A percentile compares a stretch with the other conserved stretches of the same genome.
Evolutionary conservation across 2,113 vertebrate species (phyloP).

Genomic region (Equus przewalskii): DNA sequence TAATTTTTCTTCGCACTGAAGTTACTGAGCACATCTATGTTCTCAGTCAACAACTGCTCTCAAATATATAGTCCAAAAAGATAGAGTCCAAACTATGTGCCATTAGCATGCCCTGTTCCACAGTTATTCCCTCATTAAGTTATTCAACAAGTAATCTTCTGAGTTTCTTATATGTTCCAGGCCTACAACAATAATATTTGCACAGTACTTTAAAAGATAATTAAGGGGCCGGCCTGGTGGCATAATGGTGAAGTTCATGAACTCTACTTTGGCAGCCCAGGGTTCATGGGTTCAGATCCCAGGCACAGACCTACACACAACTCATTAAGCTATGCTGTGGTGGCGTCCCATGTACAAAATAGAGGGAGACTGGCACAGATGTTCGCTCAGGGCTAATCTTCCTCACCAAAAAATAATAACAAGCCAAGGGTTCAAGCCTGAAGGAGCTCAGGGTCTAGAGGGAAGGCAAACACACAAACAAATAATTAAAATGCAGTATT

Average conservation of each 20-base stretch:
- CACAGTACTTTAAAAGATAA: slow-evolving; percentile 53
- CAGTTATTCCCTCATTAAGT: background rate
- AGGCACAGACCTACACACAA: too few species aligned
- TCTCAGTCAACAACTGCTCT: slow-evolving; percentile 50
- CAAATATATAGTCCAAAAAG: slow-evolving; percentile 31
- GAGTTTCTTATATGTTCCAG: background rate
- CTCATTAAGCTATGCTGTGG: too few species aligned
- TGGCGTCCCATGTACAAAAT: too few species aligned
- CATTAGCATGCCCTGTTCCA: background rate
- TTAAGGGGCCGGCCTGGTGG: background rate
- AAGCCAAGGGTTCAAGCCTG: background rate
- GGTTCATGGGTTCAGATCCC: too few species aligned
- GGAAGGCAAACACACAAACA: slow-evolving; percentile 16
- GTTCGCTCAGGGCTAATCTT: too few species aligned
- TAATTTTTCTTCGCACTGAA: background rate
- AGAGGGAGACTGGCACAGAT: too few species aligned
- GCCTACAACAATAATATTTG: slow-evolving; percentile 32
- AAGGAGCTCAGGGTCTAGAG: background rate
- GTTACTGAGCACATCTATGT: slow-evolving; percentile 6
- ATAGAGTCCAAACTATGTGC: background rate
- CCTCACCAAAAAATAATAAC: too few species aligned
- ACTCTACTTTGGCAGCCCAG: too few species aligned
- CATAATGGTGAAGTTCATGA: too few species aligned
- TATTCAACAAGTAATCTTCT: slow-evolving; percentile 39
- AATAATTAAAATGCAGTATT: slow-evolving; percentile 11